Evolutionary conservation across 2,888 invertebrate genomes (phyloP), one percentile per base, ranked within the genome.

Genomic region (Elysia crispata): DNA sequence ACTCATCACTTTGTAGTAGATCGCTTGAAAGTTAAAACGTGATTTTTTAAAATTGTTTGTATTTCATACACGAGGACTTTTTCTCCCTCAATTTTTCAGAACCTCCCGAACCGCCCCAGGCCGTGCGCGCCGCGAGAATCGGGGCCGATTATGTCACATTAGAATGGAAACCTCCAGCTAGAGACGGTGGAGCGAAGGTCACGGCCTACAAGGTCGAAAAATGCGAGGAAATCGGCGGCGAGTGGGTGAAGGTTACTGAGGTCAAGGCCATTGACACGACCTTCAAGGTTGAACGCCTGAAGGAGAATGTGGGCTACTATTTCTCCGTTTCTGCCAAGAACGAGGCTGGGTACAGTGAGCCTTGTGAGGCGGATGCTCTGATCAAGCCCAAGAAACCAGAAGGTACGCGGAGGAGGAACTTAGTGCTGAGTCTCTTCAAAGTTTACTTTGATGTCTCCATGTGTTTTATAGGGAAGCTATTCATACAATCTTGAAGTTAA

Each of bases 261-360:
- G 72, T 85, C 57, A 82, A 82, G 69, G 60, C 84, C 5, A 77
- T 75, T 13, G 85, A 85, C 78, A 85, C 84, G n/a, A 77, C 76
- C 31, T 83, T 74, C 80, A 85, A 83, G 70, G 83, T 87, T 23
- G 80, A 77, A 18, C 82, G 84, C 30, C 82, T 89, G 74, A 81
- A 85, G 73, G 87, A 87, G 66, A 86, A 85, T 60, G 85, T 82
- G 28, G 85, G 83, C 64, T 91, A 88, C 82, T 86, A 86, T 79
- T 91, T 91, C 85, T 82, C 89, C 23, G 86, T 91, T 15, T 81
- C 86, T 25, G 90, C 91, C 75, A 89, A 90, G 82, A 91, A 91
- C 85, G 86, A 82, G 72, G 76, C 76, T 66, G 86, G 86, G 13
- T 73, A 67, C 69, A 81, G 86, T 72, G 83, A 85, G 74, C 81